Conservation (phyloP, 2,113 vertebrate genomes). For the Zosterops pallidus region DNA sequence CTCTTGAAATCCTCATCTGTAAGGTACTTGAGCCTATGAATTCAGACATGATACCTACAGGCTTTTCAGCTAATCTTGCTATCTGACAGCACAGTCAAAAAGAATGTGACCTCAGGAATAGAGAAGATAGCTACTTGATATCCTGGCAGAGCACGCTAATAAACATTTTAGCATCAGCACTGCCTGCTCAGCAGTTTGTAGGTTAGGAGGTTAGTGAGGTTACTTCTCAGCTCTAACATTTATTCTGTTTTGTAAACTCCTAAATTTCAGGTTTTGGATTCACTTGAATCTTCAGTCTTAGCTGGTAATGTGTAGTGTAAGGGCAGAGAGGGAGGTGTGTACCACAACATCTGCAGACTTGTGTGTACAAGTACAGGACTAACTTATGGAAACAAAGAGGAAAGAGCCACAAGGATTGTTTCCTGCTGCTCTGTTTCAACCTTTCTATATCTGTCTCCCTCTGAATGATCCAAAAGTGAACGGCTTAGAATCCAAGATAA, state of each 20-base stretch:
- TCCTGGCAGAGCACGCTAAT: background rate
- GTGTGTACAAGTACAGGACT: background rate
- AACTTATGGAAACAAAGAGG: background rate
- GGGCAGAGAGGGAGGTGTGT: background rate
- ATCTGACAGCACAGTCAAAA: constrained; percentile 12
- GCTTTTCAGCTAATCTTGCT: constrained; percentile 36
- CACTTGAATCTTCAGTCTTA: background rate
- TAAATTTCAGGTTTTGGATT: background rate
- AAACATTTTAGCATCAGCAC: background rate
- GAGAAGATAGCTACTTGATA: background rate
- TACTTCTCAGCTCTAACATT: background rate
- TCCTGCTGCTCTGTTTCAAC: background rate
- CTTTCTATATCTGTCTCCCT: background rate
- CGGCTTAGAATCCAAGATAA: background rate
- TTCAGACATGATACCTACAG: constrained; percentile 29
- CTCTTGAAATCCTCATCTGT: constrained; percentile 25
- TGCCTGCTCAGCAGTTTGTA: background rate
- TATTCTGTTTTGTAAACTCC: background rate
- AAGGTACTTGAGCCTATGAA: constrained; percentile 42
- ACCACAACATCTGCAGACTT: background rate
- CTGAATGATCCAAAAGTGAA: background rate
- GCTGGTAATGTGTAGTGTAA: background rate
- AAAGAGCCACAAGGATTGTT: background rate
- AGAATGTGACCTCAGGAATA: constrained; percentile 41
- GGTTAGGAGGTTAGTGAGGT: background rate